Evolutionary conservation across 2,888 invertebrate genomes (phyloP), one percentile per base, ranked within the genome.

Genomic region (Xestia c-nigrum): DNA sequence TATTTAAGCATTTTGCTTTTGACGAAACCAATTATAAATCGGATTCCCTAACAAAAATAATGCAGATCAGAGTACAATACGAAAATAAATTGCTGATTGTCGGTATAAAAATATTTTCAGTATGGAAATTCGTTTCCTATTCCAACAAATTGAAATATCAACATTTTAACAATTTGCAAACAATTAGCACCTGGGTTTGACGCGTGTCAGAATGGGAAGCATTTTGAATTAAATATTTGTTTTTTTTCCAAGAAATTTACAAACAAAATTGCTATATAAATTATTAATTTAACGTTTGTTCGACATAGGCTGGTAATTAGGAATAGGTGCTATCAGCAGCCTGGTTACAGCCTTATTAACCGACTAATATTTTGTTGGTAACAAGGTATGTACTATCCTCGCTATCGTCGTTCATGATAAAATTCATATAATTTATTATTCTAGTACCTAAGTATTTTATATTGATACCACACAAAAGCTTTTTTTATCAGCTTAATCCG

Each of bases 141-240:
- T 68, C 50, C 43, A 72, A 7, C 61, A 65, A 78, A 70, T 76
- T 75, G 73, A 12, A 65, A 78, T 65, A 73, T 74, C 67, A 78
- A 78, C 65, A 71, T 78, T 85, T 76, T 74, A 83, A 69, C 73
- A 68, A 78, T 86, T 65, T 72, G 55, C 66, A 78, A 78, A 86
- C 86, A 76, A 86, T 83, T 78, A 86, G 67, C 84, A 72, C 67
- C 76, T 76, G 81, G 14, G 12, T 66, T 50, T 70, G 77, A 83
- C 68, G 50, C 76, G 72, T 83, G 70, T 80, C 72, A 40, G 59
- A 67, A 80, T 46, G 24, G 21, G 65, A 47, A 79, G 21, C 43
- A 50, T 55, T 59, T 81, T 67, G 43, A 63, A 57, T 57, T 43
- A 50, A 69, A 55, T 66, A n/a, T 65, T 80, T 59, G 43, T 65